Base-by-base conservation (phyloP, 1,140 invertebrate genomes). In the Aphis craccivora region DNA sequence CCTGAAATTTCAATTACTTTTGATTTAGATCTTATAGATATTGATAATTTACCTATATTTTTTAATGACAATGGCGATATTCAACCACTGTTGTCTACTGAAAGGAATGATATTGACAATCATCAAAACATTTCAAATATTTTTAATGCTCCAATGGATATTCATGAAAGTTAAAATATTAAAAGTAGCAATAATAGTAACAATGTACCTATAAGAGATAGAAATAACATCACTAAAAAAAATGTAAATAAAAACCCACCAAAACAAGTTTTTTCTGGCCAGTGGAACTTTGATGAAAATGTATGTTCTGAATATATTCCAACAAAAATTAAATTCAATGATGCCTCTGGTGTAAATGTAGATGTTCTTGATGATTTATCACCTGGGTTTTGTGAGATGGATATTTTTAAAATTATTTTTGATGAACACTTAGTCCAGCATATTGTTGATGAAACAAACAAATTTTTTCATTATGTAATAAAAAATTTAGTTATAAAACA, bases 401-500 rank as follows among this genome's bases (percentile, higher is more conserved):
- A 81, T 81, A 81, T 81, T 81, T 81, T 81, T 35, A 81, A 81
- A 81, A 81, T 35, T 0, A 81, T 81, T 35, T 81, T 81, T 81
- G 76, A 81, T 81, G 76, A 81, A 81, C n/a, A 81, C 76, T 81
- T 81, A 81, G 76, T 81, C 7, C 76, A 81, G 30, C 76, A 81
- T 81, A 81, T 81, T 81, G 76, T 81, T 37, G 76, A 81, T 6
- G 35, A 81, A 81, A 81, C 76, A 81, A 81, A 81, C 14, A 81
- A 81, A 81, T 81, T 81, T 81, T 81, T 35, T 37, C 35, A 81
- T 37, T 81, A 35, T 81, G 6, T 37, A 37, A 81, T 81, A 5
- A 81, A 20, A 35, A 81, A 81, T 81, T 6, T 0, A 81, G 35
- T 81, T 81, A 6, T 22, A 81, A 81, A 81, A 81, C 76, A 81